Conservation (phyloP, 2,888 invertebrate species). For the Hypsopygia costalis region DNA sequence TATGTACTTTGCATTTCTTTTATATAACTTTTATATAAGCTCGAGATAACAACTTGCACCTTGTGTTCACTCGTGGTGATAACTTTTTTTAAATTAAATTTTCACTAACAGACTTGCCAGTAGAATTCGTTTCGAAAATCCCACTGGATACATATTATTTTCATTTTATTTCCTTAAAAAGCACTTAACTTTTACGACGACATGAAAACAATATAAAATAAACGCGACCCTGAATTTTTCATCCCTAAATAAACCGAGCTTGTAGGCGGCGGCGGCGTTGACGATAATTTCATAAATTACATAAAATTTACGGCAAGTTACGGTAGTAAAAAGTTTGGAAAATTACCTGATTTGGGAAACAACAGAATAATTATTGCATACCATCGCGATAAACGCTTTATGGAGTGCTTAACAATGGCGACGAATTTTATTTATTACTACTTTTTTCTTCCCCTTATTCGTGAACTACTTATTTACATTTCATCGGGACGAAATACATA, state of each 20-base stretch:
- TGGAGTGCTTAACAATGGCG: conserved; percentile 33
- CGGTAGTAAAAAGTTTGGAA: conserved; percentile 14
- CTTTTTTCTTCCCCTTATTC: neutral
- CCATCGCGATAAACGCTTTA: conserved; percentile 14
- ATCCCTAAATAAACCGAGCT: conserved; percentile 9
- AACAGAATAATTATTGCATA: conserved; percentile 18
- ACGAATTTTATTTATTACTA: conserved; percentile 29
- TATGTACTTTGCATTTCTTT: too few species aligned
- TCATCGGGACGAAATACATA: too few species aligned
- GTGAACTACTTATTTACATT: too few species aligned
- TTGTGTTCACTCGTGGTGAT: too few species aligned
- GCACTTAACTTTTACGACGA: conserved; percentile 10
- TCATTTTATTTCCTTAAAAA: too few species aligned
- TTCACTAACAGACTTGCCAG: too few species aligned
- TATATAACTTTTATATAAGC: too few species aligned
- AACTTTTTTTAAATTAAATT: too few species aligned
- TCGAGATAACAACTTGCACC: too few species aligned
- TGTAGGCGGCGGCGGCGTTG: conserved; percentile 17
- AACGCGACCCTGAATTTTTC: conserved; percentile 6
- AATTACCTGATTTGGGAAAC: conserved; percentile 18
- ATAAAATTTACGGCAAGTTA: conserved; percentile 21
- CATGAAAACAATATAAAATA: conserved; percentile 10
- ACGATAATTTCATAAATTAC: conserved; percentile 24
- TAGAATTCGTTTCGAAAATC: too few species aligned
- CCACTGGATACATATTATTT: too few species aligned